Evolutionary conservation across 2,113 vertebrate species (phyloP), one percentile per base, ranked within the genome.

Genomic region (Lophochroa leadbeateri): DNA sequence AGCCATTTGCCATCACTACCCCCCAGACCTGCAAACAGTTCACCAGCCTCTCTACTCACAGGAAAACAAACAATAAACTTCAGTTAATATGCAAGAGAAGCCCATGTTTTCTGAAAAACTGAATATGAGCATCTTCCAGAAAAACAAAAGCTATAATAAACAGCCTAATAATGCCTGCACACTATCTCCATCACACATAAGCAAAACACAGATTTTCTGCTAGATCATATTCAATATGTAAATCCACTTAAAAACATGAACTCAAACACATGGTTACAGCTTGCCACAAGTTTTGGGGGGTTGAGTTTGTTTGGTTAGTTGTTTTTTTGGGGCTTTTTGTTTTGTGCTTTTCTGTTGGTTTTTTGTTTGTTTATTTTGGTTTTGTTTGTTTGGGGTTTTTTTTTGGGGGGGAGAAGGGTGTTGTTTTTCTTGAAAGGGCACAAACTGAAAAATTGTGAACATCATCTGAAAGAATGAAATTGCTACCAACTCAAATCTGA

Each of bases 401-500:
- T 82, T 79, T 41, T 1, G 0, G 39, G 70, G 70, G 72, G 57
- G 21, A 35, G 33, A 58, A 9, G 57, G 20, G 57, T 58, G 57
- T 35, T 58, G 57, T 11, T 28, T 50, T 50, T 43, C 46, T 53
- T 24, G n/a, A 52, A 90, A 80, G 46, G 88, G 71, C 69, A 83
- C 41, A 80, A 77, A 47, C 6, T 0, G 1, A 85, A 58, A 41
- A 76, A 75, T 77, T 50, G 17, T 18, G 41, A 61, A 37, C 7
- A 25, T 53, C 68, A 14, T 65, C 67, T 43, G 55, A 61, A 92
- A 91, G 61, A 78, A 39, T 57, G 81, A 67, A 91, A 90, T 33
- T 53, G 74, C 77, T 87, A 92, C 91, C 87, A 85, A 65, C 84
- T 97, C 27, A 10, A 70, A 70, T 58, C 24, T 85, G 78, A 91